These are phyloP conservation scores for Cheilosia soror DNA, from an alignment of 2,888 invertebrate genomes.

Conservation along the genomic window DNA sequence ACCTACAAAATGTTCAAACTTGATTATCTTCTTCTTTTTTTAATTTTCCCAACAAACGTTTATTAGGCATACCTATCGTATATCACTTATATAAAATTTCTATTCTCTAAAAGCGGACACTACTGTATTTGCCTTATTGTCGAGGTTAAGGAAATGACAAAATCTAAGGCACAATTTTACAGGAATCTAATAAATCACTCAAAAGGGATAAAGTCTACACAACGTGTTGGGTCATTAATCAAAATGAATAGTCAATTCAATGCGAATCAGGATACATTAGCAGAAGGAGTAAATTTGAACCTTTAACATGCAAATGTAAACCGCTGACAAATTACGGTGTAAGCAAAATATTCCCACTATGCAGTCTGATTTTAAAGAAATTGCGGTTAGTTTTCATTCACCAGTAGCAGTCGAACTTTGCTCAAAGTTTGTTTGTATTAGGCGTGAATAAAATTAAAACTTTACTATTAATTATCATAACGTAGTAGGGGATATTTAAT, in stretches of 20 bases:
- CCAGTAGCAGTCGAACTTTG: background rate
- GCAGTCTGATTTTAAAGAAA: background rate
- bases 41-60: too few relatives aligned
- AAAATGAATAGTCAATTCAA: conserved; percentile 35
- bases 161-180: conserved; percentile 3
- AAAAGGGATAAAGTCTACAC: conserved; percentile 33
- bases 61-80: too few relatives aligned
- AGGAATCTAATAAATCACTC: conserved; percentile 50
- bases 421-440: background rate
- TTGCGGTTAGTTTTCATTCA: background rate
- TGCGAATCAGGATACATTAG: conserved; percentile 14
- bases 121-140: background rate
- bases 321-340: conserved; percentile 4
- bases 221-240: conserved; percentile 50
- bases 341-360: background rate
- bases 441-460: background rate
- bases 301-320: conserved; percentile 11
- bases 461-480: background rate
- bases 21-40: too few relatives aligned
- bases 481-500: background rate
- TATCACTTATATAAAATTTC: too few relatives aligned
- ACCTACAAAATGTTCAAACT: too few relatives aligned
- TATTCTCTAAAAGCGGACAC: too few relatives aligned
- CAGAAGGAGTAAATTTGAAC: background rate
- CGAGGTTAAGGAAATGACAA: background rate